Conservation (phyloP, 1,140 invertebrate genomes). For the Neelides sp. region DNA sequence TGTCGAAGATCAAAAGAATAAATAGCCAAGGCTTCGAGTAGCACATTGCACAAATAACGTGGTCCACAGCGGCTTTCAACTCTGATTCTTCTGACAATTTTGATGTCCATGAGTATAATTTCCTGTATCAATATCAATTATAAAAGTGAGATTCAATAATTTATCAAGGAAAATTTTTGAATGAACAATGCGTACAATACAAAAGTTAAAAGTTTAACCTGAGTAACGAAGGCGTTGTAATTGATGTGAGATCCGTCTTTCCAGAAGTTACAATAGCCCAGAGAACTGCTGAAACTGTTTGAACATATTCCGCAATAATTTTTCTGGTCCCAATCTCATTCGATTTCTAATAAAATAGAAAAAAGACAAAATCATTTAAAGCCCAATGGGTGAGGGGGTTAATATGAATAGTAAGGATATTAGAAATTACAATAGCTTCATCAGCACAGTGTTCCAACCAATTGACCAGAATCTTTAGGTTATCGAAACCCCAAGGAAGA, state of each 20-base stretch:
- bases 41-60: conserved; percentile 69
- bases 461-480: conserved; percentile 18
- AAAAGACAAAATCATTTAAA: conserved; percentile 2
- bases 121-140: conserved; percentile 17
- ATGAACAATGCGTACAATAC: background rate
- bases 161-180: too few relatives aligned
- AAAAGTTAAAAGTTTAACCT: conserved; percentile 3
- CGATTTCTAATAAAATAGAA: background rate
- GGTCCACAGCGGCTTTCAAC: conserved; percentile 64
- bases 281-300: conserved; percentile 21
- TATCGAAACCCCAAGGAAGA: conserved; percentile 17
- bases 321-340: conserved; percentile 1
- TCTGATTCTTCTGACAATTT: conserved; percentile 37
- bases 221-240: conserved; percentile 18
- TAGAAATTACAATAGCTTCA: conserved; percentile 1
- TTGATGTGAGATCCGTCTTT: conserved; percentile 21
- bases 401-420: background rate
- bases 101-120: conserved; percentile 23
- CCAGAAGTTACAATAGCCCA: conserved; percentile 32
- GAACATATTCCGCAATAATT: conserved; percentile 28
- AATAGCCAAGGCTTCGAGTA: conserved; percentile 65
- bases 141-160: background rate
- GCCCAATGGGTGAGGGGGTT: too few relatives aligned
- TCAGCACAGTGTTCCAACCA: conserved; percentile 25
- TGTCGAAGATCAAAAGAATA: conserved; percentile 53